phyloP scores from a whole-genome alignment of 2,797 vertebrate species.

The Neostethus bicornis region DNA sequence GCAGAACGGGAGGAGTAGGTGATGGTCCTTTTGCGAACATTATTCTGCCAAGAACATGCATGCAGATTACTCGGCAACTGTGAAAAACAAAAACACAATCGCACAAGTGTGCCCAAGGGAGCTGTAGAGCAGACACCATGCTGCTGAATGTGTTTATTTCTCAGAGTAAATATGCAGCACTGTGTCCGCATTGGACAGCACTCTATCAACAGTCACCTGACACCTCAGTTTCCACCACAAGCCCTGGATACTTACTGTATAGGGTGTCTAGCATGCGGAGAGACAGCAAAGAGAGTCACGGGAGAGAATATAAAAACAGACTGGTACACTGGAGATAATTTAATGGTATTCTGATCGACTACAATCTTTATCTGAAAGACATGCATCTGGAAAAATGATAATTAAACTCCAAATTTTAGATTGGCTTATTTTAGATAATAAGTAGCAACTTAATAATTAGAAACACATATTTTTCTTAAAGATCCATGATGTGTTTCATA shows the following conservation, averaged over 20 bases:
- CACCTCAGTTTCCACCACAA: slow-evolving; percentile 55
- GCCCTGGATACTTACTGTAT: slow-evolving; percentile 39
- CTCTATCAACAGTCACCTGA: slow-evolving; percentile 42
- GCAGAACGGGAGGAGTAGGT: slow-evolving; percentile 41
- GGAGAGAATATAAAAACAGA: neutral
- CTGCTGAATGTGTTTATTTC: slow-evolving; percentile 33
- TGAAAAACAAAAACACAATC: slow-evolving; percentile 46
- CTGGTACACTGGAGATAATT: slow-evolving; percentile 1
- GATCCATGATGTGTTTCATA: too few relatives aligned
- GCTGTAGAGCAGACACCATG: slow-evolving; percentile 39
- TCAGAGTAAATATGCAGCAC: slow-evolving; percentile 20
- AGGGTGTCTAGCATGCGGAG: slow-evolving; percentile 24
- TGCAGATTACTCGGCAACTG: slow-evolving; percentile 49
- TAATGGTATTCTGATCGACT: neutral
- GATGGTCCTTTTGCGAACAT: slow-evolving; percentile 24
- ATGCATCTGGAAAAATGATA: neutral
- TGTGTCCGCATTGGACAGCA: slow-evolving; percentile 14
- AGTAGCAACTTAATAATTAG: neutral
- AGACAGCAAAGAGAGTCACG: slow-evolving; percentile 22
- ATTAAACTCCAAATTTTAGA: neutral
- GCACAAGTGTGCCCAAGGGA: slow-evolving; percentile 56
- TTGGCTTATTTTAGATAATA: neutral
- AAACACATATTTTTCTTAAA: neutral
- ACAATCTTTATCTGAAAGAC: neutral
- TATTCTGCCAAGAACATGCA: slow-evolving; percentile 51